Evolutionary conservation across 2,797 vertebrate genomes (phyloP).

Genomic region (Novumbra hubbsi): DNA sequence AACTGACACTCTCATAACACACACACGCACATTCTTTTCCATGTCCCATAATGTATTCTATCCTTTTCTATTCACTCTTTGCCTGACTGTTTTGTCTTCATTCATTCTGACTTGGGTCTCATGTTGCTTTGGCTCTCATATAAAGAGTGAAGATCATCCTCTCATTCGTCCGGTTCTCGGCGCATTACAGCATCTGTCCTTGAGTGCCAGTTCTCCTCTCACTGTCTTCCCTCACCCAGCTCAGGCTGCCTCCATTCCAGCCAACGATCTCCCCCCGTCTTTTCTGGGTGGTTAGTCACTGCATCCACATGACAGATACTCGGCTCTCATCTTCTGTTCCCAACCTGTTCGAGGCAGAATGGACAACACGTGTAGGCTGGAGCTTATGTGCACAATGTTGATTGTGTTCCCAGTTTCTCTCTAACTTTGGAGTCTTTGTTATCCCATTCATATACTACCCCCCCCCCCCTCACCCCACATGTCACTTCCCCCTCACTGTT

Average conservation of each 20-base stretch:
- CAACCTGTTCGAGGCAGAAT: not conserved
- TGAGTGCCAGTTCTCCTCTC: slow-evolving; percentile 36
- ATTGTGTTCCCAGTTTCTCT: not conserved
- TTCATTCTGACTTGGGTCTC: slow-evolving; percentile 45
- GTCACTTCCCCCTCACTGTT: slow-evolving; percentile 47
- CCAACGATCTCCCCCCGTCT: not conserved
- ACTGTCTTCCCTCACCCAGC: not conserved
- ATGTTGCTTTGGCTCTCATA: slow-evolving; percentile 44
- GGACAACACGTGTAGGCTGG: not conserved
- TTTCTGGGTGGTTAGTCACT: slow-evolving; percentile 31
- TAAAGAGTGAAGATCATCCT: slow-evolving; percentile 54
- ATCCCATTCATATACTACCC: slow-evolving; percentile 18
- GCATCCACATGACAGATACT: not conserved
- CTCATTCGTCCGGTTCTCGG: slow-evolving; percentile 46
- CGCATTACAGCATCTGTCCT: slow-evolving; percentile 42
- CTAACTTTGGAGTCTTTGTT: slow-evolving; percentile 3
- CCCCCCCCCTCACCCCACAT: slow-evolving; percentile 28
- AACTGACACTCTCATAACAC: slow-evolving; percentile 33
- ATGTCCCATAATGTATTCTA: slow-evolving; percentile 30
- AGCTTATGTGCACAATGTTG: not conserved
- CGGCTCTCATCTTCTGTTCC: not conserved
- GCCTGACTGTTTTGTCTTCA: slow-evolving; percentile 47
- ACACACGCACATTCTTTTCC: slow-evolving; percentile 33
- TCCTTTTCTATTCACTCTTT: slow-evolving; percentile 33
- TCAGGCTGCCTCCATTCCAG: not conserved